Evolutionary conservation across 1,140 invertebrate genomes (phyloP).

Genomic region (Nixonia krombeini): DNA sequence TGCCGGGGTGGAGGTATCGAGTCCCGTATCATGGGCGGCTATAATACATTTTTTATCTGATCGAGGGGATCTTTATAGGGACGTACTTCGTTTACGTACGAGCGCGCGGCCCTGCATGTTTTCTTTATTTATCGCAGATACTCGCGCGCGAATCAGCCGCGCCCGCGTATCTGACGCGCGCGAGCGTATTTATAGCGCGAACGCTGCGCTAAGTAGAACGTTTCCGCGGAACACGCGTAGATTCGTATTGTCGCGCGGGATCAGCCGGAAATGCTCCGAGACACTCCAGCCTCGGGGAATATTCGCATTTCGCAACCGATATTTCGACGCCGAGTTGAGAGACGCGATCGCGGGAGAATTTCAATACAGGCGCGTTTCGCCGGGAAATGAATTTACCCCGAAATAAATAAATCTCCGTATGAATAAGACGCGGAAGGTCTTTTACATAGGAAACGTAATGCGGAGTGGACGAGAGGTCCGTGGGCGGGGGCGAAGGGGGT

Average conservation of each 20-base stretch:
- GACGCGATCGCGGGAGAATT: too few species aligned
- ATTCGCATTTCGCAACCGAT: too few species aligned
- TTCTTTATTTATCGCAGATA: conserved; percentile 35
- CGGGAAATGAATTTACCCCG: too few species aligned
- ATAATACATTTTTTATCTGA: conserved; percentile 74
- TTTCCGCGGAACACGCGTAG: background rate
- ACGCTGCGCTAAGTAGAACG: conserved; percentile 2
- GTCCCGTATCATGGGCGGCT: conserved; percentile 70
- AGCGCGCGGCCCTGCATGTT: conserved; percentile 6
- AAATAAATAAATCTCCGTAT: too few species aligned
- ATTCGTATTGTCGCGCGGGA: conserved; percentile 1
- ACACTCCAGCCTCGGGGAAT: too few species aligned
- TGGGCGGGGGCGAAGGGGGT: conserved; percentile 20
- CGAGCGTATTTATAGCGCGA: conserved; percentile 1
- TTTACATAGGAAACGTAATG: conserved; percentile 34
- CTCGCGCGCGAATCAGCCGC: conserved; percentile 10
- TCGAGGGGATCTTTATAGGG: conserved; percentile 72
- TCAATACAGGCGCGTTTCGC: too few species aligned
- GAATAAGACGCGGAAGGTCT: conserved; percentile 32
- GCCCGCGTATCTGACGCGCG: conserved; percentile 24
- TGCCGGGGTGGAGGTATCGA: conserved; percentile 62
- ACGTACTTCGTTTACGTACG: conserved; percentile 54
- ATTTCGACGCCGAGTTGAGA: too few species aligned
- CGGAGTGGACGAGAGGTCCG: conserved; percentile 29
- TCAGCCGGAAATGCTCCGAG: too few species aligned